Evolutionary conservation across 2,797 vertebrate genomes (phyloP).

Genomic region (Perodicticus potto): DNA sequence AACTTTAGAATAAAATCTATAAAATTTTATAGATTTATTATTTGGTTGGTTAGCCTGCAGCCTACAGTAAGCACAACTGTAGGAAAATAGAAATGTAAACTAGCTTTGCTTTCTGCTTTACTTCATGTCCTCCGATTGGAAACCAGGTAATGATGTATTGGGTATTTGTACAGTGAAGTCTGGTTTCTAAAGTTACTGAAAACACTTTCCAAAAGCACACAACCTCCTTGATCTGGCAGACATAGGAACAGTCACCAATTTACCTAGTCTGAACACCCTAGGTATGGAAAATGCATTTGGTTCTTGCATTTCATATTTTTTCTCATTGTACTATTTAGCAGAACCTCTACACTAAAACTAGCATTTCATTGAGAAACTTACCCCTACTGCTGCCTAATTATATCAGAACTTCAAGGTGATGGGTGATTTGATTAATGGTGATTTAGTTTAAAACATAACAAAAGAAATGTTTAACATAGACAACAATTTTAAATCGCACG

Average conservation of each 20-base stretch:
- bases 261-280: constrained; percentile 58
- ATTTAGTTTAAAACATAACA: not conserved
- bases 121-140: constrained; percentile 70
- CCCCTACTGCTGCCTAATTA: not conserved
- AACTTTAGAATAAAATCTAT: constrained; percentile 70
- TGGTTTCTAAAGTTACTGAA: constrained; percentile 81
- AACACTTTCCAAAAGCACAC: not conserved
- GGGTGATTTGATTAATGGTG: not conserved
- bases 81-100: constrained; percentile 65
- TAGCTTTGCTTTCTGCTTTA: constrained; percentile 70
- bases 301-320: constrained; percentile 59
- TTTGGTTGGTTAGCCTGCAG: too few relatives aligned
- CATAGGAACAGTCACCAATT: constrained; percentile 59
- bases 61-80: not conserved
- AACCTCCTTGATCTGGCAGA: constrained; percentile 39
- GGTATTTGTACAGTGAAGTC: constrained; percentile 78
- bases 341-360: constrained; percentile 60
- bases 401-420: not conserved
- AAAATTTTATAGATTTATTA: not conserved
- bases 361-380: constrained; percentile 3
- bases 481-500: too few relatives aligned
- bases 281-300: constrained; percentile 71
- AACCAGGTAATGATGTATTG: constrained; percentile 78
- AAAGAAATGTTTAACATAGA: not conserved
- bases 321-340: constrained; percentile 58